phyloP scores from a whole-genome alignment of 37 sponge, comb jelly and placozoan genomes.

The Spongilla lacustris region DNA sequence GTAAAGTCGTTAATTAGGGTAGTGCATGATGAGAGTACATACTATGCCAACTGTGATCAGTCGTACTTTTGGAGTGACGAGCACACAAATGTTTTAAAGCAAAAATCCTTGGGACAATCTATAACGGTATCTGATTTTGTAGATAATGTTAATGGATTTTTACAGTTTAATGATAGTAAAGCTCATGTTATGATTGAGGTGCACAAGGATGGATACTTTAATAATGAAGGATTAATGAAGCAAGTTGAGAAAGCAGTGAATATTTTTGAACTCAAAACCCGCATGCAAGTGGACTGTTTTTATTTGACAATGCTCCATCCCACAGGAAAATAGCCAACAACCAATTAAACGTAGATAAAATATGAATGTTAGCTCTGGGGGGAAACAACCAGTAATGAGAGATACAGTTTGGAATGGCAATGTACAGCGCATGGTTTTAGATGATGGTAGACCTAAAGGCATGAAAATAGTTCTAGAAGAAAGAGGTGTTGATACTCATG shows the following conservation, averaged over 20 bases:
- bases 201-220: constrained; percentile 47
- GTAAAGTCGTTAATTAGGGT: constrained; percentile 22
- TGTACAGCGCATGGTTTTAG: constrained; percentile 22
- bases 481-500: constrained; percentile 51
- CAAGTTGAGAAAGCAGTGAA: constrained; percentile 43
- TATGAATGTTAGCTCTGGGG: constrained; percentile 75
- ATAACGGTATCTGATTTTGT: constrained; percentile 73
- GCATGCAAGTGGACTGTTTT: constrained; percentile 10
- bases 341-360: constrained; percentile 28
- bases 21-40: constrained; percentile 62
- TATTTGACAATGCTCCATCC: constrained; percentile 49
- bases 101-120: constrained; percentile 34
- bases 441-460: constrained; percentile 39
- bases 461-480: constrained; percentile 45
- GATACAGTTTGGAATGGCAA: constrained; percentile 46
- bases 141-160: constrained; percentile 53
- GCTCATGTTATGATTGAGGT: constrained; percentile 21
- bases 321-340: constrained; percentile 37
- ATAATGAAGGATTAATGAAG: constrained; percentile 24
- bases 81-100: constrained; percentile 11
- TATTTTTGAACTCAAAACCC: constrained; percentile 49
- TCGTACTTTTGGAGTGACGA: constrained; percentile 34
- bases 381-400: constrained; percentile 54
- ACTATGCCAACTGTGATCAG: constrained; percentile 56
- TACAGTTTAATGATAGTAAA: constrained; percentile 6